These are phyloP conservation scores for Brachyistius frenatus DNA, from an alignment of 2,113 vertebrate genomes.

Conservation along the genomic window DNA sequence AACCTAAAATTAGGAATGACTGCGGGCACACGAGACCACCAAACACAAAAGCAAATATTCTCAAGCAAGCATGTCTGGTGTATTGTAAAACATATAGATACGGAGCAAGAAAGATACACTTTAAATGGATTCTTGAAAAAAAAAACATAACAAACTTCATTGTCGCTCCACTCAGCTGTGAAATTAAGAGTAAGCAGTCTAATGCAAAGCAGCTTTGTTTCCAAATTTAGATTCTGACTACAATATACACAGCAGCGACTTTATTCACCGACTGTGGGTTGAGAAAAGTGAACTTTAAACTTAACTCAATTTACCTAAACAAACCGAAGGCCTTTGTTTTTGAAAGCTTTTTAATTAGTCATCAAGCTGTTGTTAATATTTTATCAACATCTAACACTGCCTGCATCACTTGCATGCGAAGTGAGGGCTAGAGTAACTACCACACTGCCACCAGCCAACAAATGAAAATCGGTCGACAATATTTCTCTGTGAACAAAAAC, in stretches of 20 bases:
- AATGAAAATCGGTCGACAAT: background rate
- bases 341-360: background rate
- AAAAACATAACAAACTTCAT: background rate
- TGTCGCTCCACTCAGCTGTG: slow-evolving; percentile 33
- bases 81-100: background rate
- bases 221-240: background rate
- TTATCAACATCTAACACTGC: background rate
- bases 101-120: background rate
- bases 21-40: background rate
- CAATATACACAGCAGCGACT: background rate
- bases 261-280: background rate
- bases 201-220: slow-evolving; percentile 22
- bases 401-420: background rate
- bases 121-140: slow-evolving; percentile 8
- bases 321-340: background rate
- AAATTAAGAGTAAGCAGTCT: slow-evolving; percentile 37
- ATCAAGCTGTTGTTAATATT: background rate
- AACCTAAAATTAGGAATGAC: too few species aligned
- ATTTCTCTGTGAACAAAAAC: background rate
- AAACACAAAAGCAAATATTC: background rate
- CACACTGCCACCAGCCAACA: background rate
- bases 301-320: background rate
- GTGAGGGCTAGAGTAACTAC: background rate
- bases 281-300: background rate
- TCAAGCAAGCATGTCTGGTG: too few species aligned